Percentiles rank a stretch among this genome's conserved stretches.
Evolutionary conservation across 2,888 invertebrate genomes (phyloP).

Genomic region (Noctua fimbriata): DNA sequence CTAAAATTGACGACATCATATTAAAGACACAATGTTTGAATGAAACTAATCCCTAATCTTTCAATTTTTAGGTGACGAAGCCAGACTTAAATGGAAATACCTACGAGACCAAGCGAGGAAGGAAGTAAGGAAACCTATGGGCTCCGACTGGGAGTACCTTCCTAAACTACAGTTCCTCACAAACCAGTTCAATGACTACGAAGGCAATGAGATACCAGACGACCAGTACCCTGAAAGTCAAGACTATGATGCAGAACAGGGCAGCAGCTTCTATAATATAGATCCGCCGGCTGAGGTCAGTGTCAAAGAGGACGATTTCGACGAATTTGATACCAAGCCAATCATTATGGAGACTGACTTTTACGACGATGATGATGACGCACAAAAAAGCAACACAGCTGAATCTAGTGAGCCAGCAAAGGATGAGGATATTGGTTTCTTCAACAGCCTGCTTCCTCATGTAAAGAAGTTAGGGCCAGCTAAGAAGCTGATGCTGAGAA

Average conservation of each 20-base stretch:
- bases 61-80: conserved; percentile 82
- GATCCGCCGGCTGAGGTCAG: conserved; percentile 72
- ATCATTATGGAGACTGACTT: conserved; percentile 88
- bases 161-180: conserved; percentile 85
- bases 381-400: conserved; percentile 72
- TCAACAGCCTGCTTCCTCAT: conserved; percentile 86
- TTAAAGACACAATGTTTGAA: not conserved
- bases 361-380: conserved; percentile 86
- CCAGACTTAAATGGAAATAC: conserved; percentile 87
- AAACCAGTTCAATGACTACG: conserved; percentile 87
- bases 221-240: conserved; percentile 75
- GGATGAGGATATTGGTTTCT: conserved; percentile 87
- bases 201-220: conserved; percentile 78
- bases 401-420: conserved; percentile 75
- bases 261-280: conserved; percentile 76
- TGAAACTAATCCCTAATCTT: not conserved
- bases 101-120: conserved; percentile 87
- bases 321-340: conserved; percentile 87
- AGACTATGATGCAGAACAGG: conserved; percentile 78
- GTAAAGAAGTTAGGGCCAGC: conserved; percentile 86
- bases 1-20: not conserved
- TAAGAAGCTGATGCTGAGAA: conserved; percentile 86
- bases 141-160: conserved; percentile 86
- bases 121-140: conserved; percentile 84
- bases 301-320: conserved; percentile 86